phyloP scores from a whole-genome alignment of 2,888 invertebrate species.

The Sphaerophoria rueppellii region DNA sequence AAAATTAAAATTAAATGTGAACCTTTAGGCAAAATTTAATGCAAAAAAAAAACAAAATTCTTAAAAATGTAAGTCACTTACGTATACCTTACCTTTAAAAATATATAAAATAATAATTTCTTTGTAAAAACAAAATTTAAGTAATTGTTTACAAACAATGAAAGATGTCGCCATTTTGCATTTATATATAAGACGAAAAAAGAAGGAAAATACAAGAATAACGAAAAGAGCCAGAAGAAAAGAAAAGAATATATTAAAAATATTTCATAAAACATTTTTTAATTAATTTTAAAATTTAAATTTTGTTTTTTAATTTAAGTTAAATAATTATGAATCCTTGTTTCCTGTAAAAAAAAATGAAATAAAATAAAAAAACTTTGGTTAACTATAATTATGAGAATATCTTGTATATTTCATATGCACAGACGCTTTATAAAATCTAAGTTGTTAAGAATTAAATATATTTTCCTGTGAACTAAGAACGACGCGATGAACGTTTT shows the following conservation, averaged over 20 bases:
- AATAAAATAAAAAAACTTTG: background rate
- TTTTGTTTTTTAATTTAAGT: constrained; percentile 48
- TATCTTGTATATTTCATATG: constrained; percentile 37
- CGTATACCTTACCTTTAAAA: constrained; percentile 75
- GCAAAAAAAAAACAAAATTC: constrained; percentile 57
- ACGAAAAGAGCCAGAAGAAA: constrained; percentile 39
- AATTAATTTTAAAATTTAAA: constrained; percentile 50
- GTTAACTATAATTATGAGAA: constrained; percentile 24
- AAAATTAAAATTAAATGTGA: constrained; percentile 72
- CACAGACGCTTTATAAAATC: constrained; percentile 54
- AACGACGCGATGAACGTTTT: constrained; percentile 27
- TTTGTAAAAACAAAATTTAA: constrained; percentile 79
- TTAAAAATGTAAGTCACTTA: constrained; percentile 70
- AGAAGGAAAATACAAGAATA: constrained; percentile 29
- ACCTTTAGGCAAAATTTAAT: constrained; percentile 71
- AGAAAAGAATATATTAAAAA: constrained; percentile 34
- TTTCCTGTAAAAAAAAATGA: constrained; percentile 54
- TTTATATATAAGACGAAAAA: constrained; percentile 72
- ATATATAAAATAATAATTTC: constrained; percentile 79
- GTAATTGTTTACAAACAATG: constrained; percentile 74
- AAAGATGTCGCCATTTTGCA: constrained; percentile 82
- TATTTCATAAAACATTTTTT: constrained; percentile 51
- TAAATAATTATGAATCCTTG: constrained; percentile 31
- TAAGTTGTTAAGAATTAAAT: constrained; percentile 42
- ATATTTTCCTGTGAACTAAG: constrained; percentile 64